phyloP scores from a whole-genome alignment of 1,140 invertebrate species.

The Campoletis sonorensis region DNA sequence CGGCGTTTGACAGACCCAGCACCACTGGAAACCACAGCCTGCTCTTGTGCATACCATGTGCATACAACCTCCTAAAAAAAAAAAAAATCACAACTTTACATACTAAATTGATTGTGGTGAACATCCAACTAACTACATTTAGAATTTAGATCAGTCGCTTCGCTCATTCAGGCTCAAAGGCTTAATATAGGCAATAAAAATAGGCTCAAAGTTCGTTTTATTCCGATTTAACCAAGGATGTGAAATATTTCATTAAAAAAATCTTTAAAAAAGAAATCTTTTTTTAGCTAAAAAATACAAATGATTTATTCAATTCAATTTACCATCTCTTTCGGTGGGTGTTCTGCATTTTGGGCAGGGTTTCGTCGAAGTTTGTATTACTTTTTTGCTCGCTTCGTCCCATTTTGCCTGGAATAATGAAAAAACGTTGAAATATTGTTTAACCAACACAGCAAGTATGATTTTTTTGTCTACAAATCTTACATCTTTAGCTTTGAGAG shows the following conservation, averaged over 20 bases:
- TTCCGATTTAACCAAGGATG: too few species aligned
- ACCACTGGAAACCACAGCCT: slow-evolving; percentile 90
- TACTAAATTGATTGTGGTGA: background rate
- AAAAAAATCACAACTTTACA: background rate
- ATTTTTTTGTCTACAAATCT: slow-evolving; percentile 49
- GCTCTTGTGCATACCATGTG: slow-evolving; percentile 89
- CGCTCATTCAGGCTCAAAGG: too few species aligned
- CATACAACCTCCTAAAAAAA: slow-evolving; percentile 88
- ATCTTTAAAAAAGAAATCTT: too few species aligned
- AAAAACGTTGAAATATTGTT: background rate
- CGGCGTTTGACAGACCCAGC: slow-evolving; percentile 90
- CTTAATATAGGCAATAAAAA: too few species aligned
- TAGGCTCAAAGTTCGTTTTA: too few species aligned
- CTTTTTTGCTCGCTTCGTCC: slow-evolving; percentile 85
- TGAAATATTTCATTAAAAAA: too few species aligned
- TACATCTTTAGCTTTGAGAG: slow-evolving; percentile 77
- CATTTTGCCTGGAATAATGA: slow-evolving; percentile 81
- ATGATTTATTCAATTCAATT: too few species aligned
- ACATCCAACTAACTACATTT: background rate
- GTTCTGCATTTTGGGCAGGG: slow-evolving; percentile 92
- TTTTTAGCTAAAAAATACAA: too few species aligned
- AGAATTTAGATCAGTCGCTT: too few species aligned
- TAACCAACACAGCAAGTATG: background rate
- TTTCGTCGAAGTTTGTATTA: slow-evolving; percentile 89
- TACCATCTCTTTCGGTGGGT: slow-evolving; percentile 90